These are phyloP conservation scores for Limnothrissa miodon DNA, from an alignment of 2,113 vertebrate genomes.

Conservation along the genomic window DNA sequence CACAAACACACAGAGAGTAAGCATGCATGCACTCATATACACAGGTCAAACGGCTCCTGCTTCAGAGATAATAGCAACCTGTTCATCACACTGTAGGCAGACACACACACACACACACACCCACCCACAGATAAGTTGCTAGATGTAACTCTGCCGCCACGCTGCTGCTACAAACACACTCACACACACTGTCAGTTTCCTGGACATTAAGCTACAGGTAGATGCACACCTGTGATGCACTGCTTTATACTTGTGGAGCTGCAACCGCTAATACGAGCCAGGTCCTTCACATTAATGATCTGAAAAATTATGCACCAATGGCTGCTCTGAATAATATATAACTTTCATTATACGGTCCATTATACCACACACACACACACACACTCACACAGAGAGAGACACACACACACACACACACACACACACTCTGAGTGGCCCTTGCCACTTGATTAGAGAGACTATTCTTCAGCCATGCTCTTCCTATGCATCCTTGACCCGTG, in stretches of 20 bases:
- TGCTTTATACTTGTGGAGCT: background rate
- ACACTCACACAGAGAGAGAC: background rate
- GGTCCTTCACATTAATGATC: background rate
- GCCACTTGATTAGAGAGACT: constrained; percentile 14
- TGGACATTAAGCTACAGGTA: background rate
- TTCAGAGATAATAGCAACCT: background rate
- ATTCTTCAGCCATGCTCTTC: background rate
- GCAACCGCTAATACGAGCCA: background rate
- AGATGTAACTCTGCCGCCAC: too few species aligned
- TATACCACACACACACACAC: background rate
- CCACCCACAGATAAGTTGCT: background rate
- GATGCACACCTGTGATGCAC: background rate
- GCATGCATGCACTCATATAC: background rate
- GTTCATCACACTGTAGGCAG: too few species aligned
- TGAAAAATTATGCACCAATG: background rate
- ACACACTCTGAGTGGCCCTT: background rate
- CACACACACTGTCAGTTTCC: background rate
- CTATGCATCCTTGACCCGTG: background rate
- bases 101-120: background rate
- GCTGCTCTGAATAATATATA: background rate
- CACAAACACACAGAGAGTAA: background rate
- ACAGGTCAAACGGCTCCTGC: too few species aligned
- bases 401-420: background rate
- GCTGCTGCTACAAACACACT: too few species aligned
- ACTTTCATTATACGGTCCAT: background rate